phyloP scores from a whole-genome alignment of 1,140 invertebrate species.

The Brachionus sp. region DNA sequence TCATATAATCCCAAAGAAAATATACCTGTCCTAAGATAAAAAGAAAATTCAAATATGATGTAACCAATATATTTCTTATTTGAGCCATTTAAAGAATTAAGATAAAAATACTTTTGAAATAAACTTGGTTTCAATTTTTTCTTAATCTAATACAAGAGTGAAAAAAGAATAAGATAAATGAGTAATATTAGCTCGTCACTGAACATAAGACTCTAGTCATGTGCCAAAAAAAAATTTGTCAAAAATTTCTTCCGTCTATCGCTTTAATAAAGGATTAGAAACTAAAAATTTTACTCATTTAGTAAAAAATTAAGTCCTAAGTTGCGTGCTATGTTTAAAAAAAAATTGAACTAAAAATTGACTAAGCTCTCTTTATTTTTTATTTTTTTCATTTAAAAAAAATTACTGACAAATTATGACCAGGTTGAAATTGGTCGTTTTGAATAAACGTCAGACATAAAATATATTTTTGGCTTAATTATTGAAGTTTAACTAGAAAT shows the following conservation, averaged over 20 bases:
- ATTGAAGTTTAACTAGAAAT: background rate
- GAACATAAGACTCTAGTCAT: background rate
- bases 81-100: background rate
- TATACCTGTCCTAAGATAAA: background rate
- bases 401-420: background rate
- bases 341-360: background rate
- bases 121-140: background rate
- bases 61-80: background rate
- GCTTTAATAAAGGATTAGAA: background rate
- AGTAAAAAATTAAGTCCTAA: background rate
- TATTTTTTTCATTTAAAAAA: background rate
- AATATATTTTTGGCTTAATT: background rate
- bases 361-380: background rate
- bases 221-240: background rate
- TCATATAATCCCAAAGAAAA: conserved; percentile 5
- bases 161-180: background rate
- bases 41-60: background rate
- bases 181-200: background rate
- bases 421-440: background rate
- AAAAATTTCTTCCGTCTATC: background rate
- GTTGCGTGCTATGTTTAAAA: background rate
- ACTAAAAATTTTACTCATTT: background rate
- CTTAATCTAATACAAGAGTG: background rate
- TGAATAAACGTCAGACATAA: background rate
- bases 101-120: conserved; percentile 1